Evolutionary conservation across 2,888 invertebrate species (phyloP), one percentile per base, ranked within the genome.

Genomic region (Cosmopolites sordidus): DNA sequence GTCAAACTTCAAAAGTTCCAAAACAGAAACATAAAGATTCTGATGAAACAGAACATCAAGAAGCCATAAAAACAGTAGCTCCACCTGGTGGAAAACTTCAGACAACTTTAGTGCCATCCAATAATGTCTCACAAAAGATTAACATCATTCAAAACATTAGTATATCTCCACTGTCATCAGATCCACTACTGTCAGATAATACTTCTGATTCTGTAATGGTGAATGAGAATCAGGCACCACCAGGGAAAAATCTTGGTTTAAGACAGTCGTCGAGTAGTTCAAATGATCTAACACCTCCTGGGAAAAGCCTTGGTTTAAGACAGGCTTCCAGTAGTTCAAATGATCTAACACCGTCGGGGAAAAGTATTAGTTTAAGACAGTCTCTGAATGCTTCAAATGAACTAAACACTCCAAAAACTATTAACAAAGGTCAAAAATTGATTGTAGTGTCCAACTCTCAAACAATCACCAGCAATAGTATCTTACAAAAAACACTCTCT

Each of bases 381-480:
- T 27, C 27, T 27, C 9, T 9, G 5, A 27, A 9, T 27, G 6
- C 27, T 27, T 5, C 9, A 27, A 5, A 5, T 27, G 9, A 27
- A 33, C 3, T 33, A 4, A 33, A 33, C n/a, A 9, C 33, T 33
- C 11, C 68, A 47, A 71, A 69, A 61, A 58, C 68, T 1, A 59
- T 71, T 12, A 58, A 50, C 29, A 54, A 49, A 41, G 69, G 71
- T 14, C 74, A 75, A 57, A 75, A 74, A 60, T 60, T 75, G 44
- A 73, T 75, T 29, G 73, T 75, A 22, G 73, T 74, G 40, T 73
- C 73, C 5, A 73, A 70, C 58, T 66, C 73, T 14, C 71, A 72
- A 60, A 68, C 71, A 2, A 65, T 71, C 42, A 65, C 69, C n/a
- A 66, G 69, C 1, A 68, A 66, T 46, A 73, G 71, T 60, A 73